Base-by-base conservation (phyloP, 2,797 vertebrate species). In the Geotria australis region DNA sequence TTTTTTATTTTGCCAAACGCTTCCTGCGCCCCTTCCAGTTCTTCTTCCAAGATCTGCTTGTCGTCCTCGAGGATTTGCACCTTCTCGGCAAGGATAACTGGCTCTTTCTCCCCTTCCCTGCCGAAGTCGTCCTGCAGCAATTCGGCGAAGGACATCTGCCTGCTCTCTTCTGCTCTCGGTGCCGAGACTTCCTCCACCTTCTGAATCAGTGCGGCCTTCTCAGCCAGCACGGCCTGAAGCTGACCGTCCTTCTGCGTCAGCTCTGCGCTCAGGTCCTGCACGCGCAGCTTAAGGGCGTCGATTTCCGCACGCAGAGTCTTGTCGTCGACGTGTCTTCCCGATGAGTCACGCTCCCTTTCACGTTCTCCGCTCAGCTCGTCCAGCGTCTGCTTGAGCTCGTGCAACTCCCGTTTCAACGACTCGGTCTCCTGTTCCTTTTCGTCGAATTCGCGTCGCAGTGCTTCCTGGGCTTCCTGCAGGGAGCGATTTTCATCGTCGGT, bases 11-110 rank as follows among this genome's bases (percentile, higher is more conserved):
- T 48, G 48, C 46, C 45, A 48, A 70, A 60, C 10, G 68, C 70
- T 60, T 65, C 66, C 58, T 65, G 68, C 56, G 77, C 61, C 56
- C 57, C 47, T 57, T 58, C 72, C 15, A 81, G 63, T 53, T 73
- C 73, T 53, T 11, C 61, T 57, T 76, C 75, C 8, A 85, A 64
- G 57, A 66, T 70, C 57, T 70, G 68, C 5, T 91, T 67, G 57
- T 73, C 61, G 55, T 67, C 70, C 62, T 73, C 66, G 15, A 85
- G 68, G 59, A 77, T 72, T 10, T 61, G 58, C 24, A 81, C n/a
- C 1, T 63, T 70, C 57, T 81, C 80, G 0, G 75, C 77, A 59
- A 81, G 68, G 53, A n/a, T 9, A 12, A 53, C 49, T 15, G 24
- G 24, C 12, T n/a, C 49, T n/a, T 53, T 53, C 15, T 53, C 49